phyloP scores from a whole-genome alignment of 2,113 vertebrate genomes.

The Gallinago undulata region DNA sequence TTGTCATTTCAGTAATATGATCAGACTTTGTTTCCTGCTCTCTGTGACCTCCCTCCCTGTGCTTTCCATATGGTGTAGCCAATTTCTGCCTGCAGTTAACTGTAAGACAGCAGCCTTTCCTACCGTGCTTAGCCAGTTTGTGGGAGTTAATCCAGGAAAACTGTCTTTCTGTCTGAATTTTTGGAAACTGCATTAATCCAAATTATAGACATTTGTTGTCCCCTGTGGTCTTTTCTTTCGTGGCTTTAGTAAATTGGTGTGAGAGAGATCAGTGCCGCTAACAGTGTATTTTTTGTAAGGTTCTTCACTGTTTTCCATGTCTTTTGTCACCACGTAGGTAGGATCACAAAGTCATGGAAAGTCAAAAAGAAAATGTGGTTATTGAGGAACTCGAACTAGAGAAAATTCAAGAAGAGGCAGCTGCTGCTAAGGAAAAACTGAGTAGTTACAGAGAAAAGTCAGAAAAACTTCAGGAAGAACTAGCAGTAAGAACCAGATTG shows the following conservation, averaged over 20 bases:
- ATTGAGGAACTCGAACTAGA: slow-evolving; percentile 60
- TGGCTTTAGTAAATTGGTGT: not conserved
- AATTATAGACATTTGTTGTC: not conserved
- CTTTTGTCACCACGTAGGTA: slow-evolving; percentile 19
- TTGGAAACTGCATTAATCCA: not conserved
- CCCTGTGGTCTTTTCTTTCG: not conserved
- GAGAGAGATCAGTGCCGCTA: not conserved
- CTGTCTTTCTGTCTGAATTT: not conserved
- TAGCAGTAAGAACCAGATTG: slow-evolving; percentile 77
- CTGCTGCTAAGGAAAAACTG: slow-evolving; percentile 82
- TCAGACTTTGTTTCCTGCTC: not conserved
- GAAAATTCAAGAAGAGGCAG: slow-evolving; percentile 72
- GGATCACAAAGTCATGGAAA: not conserved
- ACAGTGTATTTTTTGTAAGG: not conserved
- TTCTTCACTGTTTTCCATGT: not conserved
- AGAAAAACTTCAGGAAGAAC: slow-evolving; percentile 83
- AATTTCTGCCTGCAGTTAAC: not conserved
- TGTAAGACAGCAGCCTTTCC: not conserved
- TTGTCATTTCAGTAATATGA: not conserved
- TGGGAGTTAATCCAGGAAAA: not conserved
- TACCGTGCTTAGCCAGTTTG: not conserved
- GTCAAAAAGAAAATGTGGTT: slow-evolving; percentile 14
- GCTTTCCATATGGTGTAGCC: not conserved
- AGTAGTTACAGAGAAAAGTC: slow-evolving; percentile 77
- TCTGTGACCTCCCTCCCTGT: not conserved